Conservation (phyloP, 2,888 invertebrate genomes). For the Stenchaetothrips biformis region DNA sequence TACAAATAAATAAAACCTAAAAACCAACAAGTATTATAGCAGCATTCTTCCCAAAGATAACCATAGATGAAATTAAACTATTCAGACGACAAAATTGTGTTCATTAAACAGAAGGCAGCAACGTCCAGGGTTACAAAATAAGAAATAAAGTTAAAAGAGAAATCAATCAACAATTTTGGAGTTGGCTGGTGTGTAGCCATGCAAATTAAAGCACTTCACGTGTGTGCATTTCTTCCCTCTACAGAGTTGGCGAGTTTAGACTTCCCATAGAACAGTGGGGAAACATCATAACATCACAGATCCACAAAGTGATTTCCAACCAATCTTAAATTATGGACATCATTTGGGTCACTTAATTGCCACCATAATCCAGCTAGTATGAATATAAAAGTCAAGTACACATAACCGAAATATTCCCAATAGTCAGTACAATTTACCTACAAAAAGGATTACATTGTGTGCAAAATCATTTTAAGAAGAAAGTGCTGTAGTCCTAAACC, state of each 20-base stretch:
- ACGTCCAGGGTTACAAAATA: neutral
- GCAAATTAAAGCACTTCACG: no score
- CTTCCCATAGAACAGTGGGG: neutral
- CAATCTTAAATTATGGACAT: no score
- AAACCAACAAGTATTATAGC: neutral
- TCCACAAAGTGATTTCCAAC: neutral
- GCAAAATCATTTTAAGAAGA: neutral
- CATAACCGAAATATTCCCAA: neutral
- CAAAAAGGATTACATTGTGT: neutral
- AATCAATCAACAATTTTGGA: neutral
- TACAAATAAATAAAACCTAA: slow-evolving; percentile 1
- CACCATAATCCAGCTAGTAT: no score
- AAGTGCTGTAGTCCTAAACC: neutral
- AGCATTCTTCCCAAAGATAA: neutral
- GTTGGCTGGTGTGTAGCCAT: no score
- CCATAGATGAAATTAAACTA: neutral
- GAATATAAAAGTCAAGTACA: no score
- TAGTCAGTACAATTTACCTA: slow-evolving; percentile 1
- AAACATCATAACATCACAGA: neutral
- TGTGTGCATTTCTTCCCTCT: no score
- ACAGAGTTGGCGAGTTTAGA: neutral
- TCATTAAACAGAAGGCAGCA: neutral
- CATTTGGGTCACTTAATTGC: no score
- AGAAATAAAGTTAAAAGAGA: neutral
- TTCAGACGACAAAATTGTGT: neutral